These are phyloP conservation scores for Phenganax subtilis DNA, from an alignment of 92 coral and sea anemone species.

Conservation along the genomic window DNA sequence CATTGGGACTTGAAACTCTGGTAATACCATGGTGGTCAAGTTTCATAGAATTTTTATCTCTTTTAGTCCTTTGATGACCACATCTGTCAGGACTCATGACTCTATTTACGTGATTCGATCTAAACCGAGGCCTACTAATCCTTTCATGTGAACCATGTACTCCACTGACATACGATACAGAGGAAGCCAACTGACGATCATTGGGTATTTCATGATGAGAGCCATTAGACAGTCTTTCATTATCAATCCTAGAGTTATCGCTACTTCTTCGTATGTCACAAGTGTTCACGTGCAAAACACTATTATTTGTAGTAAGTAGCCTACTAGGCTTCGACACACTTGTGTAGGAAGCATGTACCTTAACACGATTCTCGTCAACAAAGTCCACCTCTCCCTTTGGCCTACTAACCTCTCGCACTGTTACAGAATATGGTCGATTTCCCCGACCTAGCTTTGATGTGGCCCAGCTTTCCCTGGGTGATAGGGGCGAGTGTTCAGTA, in stretches of 20 bases:
- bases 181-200: too few relatives aligned
- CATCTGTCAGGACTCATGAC: background rate
- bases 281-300: too few relatives aligned
- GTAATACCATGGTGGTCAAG: background rate
- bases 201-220: too few relatives aligned
- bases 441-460: background rate
- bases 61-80: background rate
- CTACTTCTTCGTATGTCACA: too few relatives aligned
- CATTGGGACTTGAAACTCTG: background rate
- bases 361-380: background rate
- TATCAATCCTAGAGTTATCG: too few relatives aligned
- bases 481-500: background rate
- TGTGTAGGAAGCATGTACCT: too few relatives aligned
- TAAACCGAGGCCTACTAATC: background rate
- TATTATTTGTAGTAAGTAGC: too few relatives aligned
- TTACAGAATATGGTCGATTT: background rate
- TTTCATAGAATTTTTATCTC: background rate
- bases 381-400: background rate
- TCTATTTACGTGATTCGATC: background rate
- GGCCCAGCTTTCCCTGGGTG: background rate
- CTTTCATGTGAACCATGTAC: too few relatives aligned
- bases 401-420: slow-evolving; percentile 11
- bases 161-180: too few relatives aligned
- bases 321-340: too few relatives aligned
- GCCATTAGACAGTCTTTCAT: too few relatives aligned